Base-by-base conservation (phyloP, 2,888 invertebrate species). In the Dolomedes plantarius region DNA sequence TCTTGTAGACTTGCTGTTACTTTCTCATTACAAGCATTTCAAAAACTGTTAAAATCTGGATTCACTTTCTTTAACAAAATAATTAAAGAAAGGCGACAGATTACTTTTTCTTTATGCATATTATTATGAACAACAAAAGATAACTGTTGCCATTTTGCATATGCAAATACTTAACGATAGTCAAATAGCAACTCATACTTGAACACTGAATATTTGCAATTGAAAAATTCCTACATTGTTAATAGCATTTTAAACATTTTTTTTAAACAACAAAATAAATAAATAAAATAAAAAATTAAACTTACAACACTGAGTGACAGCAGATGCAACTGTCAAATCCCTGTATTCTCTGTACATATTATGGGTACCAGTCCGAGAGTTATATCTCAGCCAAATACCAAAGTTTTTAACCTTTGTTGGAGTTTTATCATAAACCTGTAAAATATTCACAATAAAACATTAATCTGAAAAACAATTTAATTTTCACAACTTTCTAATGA, bases 301-400 rank as follows among this genome's bases (percentile, higher is more conserved):
- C 92, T 91, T 91, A 92, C 92, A 99, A 92, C 98, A 98, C 92
- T 97, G 96, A 16, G 99, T 99, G 80, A 99, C 98, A 83, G 98
- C 99, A 85, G 96, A 97, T 77, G 97, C 96, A 6, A 98, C 96
- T 86, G 97, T 96, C 90, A 98, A 93, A 92, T 99, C 99, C 89
- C 99, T 94, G 93, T 99, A 99, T 92, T 99, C 99, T 89, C 98
- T 94, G 95, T 99, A 99, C 99, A 99, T 99, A 94, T 99, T 99
- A 94, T 99, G 99, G 83, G 98, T 98, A 82, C 99, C 99, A 11
- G 98, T 98, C 87, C 99, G 94, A 0, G 99, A 99, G 92, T 99
- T 98, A 91, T 99, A 99, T 90, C 99, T 95, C 91, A 99, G 93
- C 99, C 99, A 99, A 91, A 99, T 97, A 88, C 99, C 99, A 91